These are phyloP conservation scores for Erebia ligea DNA, from an alignment of 2,888 invertebrate genomes.

Conservation along the genomic window DNA sequence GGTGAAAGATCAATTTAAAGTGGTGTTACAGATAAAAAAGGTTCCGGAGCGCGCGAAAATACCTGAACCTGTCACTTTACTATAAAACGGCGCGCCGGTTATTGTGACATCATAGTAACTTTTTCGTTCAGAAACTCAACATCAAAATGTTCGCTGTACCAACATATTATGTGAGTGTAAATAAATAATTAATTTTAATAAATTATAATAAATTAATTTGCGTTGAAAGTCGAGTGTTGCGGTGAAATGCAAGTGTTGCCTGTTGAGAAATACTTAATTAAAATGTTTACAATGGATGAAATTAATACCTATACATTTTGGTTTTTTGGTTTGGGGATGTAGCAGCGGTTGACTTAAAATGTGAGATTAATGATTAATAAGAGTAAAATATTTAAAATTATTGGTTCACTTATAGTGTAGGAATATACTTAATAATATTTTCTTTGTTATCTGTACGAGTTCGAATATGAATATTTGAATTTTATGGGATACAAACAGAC, in stretches of 20 bases:
- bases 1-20: conserved; percentile 34
- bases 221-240: conserved; percentile 22
- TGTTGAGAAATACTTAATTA: conserved; percentile 27
- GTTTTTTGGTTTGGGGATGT: conserved; percentile 14
- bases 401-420: neutral
- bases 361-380: neutral
- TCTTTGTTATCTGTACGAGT: neutral
- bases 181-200: conserved; percentile 30
- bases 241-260: conserved; percentile 25
- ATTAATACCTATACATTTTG: conserved; percentile 12
- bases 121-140: conserved; percentile 52
- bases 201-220: conserved; percentile 18
- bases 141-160: conserved; percentile 69
- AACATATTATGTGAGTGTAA: conserved; percentile 68
- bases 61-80: conserved; percentile 61
- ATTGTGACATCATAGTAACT: conserved; percentile 68
- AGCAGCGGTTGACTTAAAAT: neutral
- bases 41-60: conserved; percentile 45
- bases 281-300: conserved; percentile 25
- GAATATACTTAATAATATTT: too few relatives aligned
- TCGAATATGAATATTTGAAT: neutral
- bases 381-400: neutral
- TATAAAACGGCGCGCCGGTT: conserved; percentile 62
- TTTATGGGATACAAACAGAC: too few relatives aligned
- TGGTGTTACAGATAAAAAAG: conserved; percentile 40